Conservation (phyloP, 2,797 vertebrate genomes). For the Neosilurus hyrtlii region DNA sequence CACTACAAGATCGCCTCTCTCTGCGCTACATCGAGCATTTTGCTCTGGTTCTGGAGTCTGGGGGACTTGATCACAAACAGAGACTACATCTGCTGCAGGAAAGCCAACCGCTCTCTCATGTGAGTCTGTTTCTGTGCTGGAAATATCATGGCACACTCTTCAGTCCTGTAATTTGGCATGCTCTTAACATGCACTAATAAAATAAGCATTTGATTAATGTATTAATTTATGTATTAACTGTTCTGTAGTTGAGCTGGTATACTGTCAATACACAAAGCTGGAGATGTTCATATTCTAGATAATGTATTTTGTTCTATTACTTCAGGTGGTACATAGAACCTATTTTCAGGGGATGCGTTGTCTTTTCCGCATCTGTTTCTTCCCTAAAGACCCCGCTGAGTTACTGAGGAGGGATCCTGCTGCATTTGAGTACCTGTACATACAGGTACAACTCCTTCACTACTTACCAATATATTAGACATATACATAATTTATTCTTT, state of each 20-base stretch:
- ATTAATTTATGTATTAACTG: neutral
- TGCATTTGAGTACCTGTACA: slow-evolving; percentile 98
- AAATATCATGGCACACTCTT: slow-evolving; percentile 3
- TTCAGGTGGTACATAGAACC: slow-evolving; percentile 94
- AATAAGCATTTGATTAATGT: neutral
- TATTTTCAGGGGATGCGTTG: slow-evolving; percentile 99
- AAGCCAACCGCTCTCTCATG: slow-evolving; percentile 93
- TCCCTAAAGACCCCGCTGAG: slow-evolving; percentile 96
- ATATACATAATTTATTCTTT: too few relatives aligned
- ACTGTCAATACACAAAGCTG: neutral
- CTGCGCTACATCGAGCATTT: slow-evolving; percentile 97
- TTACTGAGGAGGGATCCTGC: slow-evolving; percentile 90
- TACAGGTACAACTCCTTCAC: slow-evolving; percentile 78
- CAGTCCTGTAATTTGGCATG: neutral
- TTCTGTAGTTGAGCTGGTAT: too few relatives aligned
- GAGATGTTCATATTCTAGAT: neutral
- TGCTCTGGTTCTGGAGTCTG: slow-evolving; percentile 92
- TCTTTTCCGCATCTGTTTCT: slow-evolving; percentile 97
- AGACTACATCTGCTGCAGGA: slow-evolving; percentile 92
- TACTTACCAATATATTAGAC: neutral
- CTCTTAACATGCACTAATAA: slow-evolving; percentile 4
- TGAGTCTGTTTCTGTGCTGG: slow-evolving; percentile 65
- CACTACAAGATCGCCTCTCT: slow-evolving; percentile 94
- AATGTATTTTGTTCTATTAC: slow-evolving; percentile 41
- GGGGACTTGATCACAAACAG: slow-evolving; percentile 88